Base-by-base conservation (phyloP, 2,888 invertebrate species). In the Limnephilus rhombicus region DNA sequence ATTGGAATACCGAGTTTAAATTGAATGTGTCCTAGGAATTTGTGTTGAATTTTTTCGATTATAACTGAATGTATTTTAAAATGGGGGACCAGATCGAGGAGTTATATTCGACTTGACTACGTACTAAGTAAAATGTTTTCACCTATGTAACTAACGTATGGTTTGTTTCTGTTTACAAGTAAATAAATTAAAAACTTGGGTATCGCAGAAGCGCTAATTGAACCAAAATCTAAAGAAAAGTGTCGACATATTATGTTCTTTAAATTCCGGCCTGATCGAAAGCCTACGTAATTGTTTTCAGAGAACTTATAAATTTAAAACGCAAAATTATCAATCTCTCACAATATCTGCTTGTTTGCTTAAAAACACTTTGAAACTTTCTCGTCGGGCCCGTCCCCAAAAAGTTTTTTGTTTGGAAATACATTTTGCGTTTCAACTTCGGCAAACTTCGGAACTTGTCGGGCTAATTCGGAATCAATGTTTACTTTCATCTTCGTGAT, bases 351-450 rank as follows among this genome's bases (percentile, higher is more conserved):
- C 68, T 68, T 68, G 68, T 68, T 68, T 68, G 68, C 24, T 68
- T 68, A 68, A 68, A 68, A 68, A 68, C 24, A n/a, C 68, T 68
- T 68, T 68, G 24, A n/a, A 68, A 68, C 24, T 68, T 68, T n/a
- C 68, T 9, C 68, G 9, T n/a, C n/a, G 68, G 68, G 68, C 24
- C 68, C 68, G 7, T 18, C 24, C 24, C 68, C 24, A 24, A 68
- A 68, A 68, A 68, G 68, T 68, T 68, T 68, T 68, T 68, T 68
- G 68, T 68, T 68, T 68, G 68, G 68, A n/a, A 68, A n/a, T 68
- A 68, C 18, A 68, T 68, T 68, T 68, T 68, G 68, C 68, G 68
- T 68, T 68, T 68, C 24, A 68, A 68, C 68, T 68, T 68, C 68
- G 68, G 68, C 68, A 68, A 68, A 68, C 68, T 68, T 68, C 68